Evolutionary conservation across 2,888 invertebrate genomes (phyloP), one percentile per base, ranked within the genome.

Genomic region (Metacarcinus magister): DNA sequence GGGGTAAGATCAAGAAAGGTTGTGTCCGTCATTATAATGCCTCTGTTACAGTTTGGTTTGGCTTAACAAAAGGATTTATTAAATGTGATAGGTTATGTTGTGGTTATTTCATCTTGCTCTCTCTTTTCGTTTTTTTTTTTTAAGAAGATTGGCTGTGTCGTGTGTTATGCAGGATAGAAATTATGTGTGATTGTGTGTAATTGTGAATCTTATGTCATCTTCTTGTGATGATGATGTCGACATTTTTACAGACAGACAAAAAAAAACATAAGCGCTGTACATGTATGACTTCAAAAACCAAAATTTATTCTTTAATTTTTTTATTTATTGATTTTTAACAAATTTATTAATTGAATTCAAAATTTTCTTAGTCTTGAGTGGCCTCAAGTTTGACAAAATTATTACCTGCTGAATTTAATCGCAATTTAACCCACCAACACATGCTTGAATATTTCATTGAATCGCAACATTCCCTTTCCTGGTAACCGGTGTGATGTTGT

Each of bases 391-490:
- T 13, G 16, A 8, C n/a, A 43, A 23, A n/a, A 46, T 44, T 43
- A 43, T 23, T 28, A 8, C 32, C 13, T 32, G 5, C 32, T 32
- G 82, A 82, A 13, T 32, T 28, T 32, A 32, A 82, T 13, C 82
- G 32, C 13, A 82, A 82, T 82, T 82, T 82, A 82, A 82, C 82
- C 82, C 32, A 32, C 82, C 82, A 32, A 82, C 32, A 82, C 13
- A 82, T 82, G 82, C 82, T 13, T 82, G 82, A 82, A 82, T 82
- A 82, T 32, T 82, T 82, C 28, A 82, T 32, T 10, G 32, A 23
- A 82, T 19, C 32, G 32, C 82, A 82, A 82, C 82, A 82, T 82
- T 82, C 82, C 82, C 82, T 82, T 32, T 82, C 32, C 82, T 82
- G 44, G 91, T 91, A 28, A 46, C 8, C 44, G 82, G n/a, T 23